Evolutionary conservation across 2,797 vertebrate species (phyloP), one percentile per base, ranked within the genome.

Genomic region (Toxotes lorentzi): DNA sequence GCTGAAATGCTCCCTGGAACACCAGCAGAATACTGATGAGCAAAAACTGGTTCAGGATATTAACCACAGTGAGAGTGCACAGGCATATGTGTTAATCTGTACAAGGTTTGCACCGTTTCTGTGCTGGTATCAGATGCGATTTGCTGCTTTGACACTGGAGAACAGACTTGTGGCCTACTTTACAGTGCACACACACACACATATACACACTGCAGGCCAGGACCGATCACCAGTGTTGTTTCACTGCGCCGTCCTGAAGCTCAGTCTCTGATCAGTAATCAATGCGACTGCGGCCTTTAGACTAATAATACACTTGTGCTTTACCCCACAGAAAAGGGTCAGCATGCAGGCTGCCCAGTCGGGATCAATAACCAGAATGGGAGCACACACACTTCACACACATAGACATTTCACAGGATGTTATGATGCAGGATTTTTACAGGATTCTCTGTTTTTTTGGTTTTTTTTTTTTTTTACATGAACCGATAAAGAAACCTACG

Each of bases 1-100:
- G 34, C 68, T 60, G 80, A 30, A 71, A 50, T 34, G 24, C 43
- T 73, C 4, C 13, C 54, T 19, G 62, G 32, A 61, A 75, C 68
- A 30, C 32, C 61, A 71, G 70, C 62, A 61, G 93, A 90, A 90
- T 88, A 89, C 86, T 88, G 87, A 91, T 80, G 70, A 89, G 83
- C 32, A 13, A 27, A 70, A 83, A n/a, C 56, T 45, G 61, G 62
- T 40, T 4, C 57, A 43, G 60, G 30, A 80, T 82, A 35, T 66
- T 12, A 61, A 56, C 50, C 56, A 30, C 3, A 62, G 24, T 16
- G 64, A 57, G 64, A 27, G 32, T 21, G 17, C 11, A 10, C 24
- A 16, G 19, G 45, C 7, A 16, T 69, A 51, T 59, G 53, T 54
- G 63, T 68, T 41, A 48, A 83, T 73, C 24, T 62, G 30, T 23